Percentiles rank a stretch among this genome's conserved stretches.
Evolutionary conservation across 2,113 vertebrate genomes (phyloP).

Genomic region (Tragelaphus buxtoni): DNA sequence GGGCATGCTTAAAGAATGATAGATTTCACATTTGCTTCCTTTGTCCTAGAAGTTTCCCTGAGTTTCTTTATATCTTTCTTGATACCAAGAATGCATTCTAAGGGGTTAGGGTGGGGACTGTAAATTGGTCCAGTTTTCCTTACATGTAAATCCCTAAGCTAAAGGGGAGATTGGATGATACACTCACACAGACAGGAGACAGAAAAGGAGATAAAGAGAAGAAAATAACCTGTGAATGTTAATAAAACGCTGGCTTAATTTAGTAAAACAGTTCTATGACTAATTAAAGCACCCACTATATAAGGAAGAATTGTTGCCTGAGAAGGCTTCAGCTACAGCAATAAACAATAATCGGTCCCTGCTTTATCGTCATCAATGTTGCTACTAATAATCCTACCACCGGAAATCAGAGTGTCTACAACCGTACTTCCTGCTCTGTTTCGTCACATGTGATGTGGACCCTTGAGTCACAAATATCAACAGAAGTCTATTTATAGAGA

Average conservation of each 20-base stretch:
- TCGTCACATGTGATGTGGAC: background rate
- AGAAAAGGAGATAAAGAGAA: background rate
- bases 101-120: no score
- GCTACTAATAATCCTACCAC: background rate
- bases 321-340: background rate
- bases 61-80: constrained; percentile 7
- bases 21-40: constrained; percentile 25
- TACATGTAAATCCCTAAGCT: background rate
- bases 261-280: background rate
- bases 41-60: constrained; percentile 23
- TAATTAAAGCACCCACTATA: constrained; percentile 23
- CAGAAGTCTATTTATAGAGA: background rate
- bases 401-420: background rate
- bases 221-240: background rate
- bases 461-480: background rate
- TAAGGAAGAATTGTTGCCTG: background rate
- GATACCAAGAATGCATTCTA: background rate
- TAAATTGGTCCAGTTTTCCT: background rate
- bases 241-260: constrained; percentile 22
- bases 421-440: background rate
- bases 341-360: background rate
- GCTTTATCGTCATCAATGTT: background rate
- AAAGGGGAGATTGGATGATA: background rate
- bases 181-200: background rate
- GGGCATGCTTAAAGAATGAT: background rate